These are phyloP conservation scores for Lamproptera curius DNA, from an alignment of 2,888 invertebrate species.

Conservation along the genomic window DNA sequence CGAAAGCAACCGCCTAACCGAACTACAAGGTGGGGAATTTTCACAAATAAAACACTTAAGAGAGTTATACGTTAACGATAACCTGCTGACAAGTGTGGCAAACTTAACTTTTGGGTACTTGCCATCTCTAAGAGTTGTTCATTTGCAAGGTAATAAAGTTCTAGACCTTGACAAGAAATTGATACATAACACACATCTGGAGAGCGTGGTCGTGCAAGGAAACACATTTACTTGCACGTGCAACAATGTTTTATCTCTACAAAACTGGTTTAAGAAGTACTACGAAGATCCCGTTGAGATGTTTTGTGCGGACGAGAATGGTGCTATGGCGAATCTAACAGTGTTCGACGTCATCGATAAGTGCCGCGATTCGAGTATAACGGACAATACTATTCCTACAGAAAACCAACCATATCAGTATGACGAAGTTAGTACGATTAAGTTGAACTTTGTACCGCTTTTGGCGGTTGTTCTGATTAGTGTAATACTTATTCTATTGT, in stretches of 20 bases:
- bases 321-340: conserved; percentile 57
- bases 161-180: conserved; percentile 83
- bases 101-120: conserved; percentile 87
- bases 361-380: conserved; percentile 67
- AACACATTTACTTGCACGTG: conserved; percentile 90
- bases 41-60: conserved; percentile 86
- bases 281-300: conserved; percentile 81
- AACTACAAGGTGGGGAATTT: conserved; percentile 87
- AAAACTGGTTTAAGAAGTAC: conserved; percentile 82
- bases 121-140: conserved; percentile 82
- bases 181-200: conserved; percentile 77
- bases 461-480: conserved; percentile 85
- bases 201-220: conserved; percentile 83
- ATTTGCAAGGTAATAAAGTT: conserved; percentile 87
- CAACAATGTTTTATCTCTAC: conserved; percentile 80
- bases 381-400: conserved; percentile 75
- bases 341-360: conserved; percentile 69
- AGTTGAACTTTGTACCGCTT: conserved; percentile 84
- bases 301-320: conserved; percentile 79
- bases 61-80: conserved; percentile 89
- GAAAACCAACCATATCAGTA: conserved; percentile 79
- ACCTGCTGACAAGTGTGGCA: conserved; percentile 83
- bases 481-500: conserved; percentile 83
- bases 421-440: conserved; percentile 82
- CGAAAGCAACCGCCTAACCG: conserved; percentile 85